Conservation (phyloP, 2,113 vertebrate species). For the Chaetodon trifascialis region DNA sequence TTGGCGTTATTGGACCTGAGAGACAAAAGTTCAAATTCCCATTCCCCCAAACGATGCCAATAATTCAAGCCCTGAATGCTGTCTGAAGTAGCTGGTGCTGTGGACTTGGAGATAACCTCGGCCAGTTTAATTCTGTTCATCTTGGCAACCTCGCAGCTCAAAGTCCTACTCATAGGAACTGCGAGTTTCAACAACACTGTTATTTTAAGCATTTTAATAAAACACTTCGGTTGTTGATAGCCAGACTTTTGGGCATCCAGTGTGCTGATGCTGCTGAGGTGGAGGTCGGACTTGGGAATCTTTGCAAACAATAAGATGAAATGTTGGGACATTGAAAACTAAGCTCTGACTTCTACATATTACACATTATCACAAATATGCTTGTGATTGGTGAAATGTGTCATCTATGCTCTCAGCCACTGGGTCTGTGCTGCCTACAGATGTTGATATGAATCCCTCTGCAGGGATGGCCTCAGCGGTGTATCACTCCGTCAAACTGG, state of each 20-base stretch:
- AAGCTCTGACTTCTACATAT: neutral
- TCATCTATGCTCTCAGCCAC: neutral
- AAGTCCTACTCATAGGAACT: slow-evolving; percentile 21
- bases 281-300: slow-evolving; percentile 7
- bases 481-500: slow-evolving; percentile 69
- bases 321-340: neutral
- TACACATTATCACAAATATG: neutral
- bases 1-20: neutral
- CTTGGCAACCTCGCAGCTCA: slow-evolving; percentile 48
- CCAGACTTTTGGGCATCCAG: neutral
- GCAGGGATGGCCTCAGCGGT: slow-evolving; percentile 45
- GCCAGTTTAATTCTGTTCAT: slow-evolving; percentile 38
- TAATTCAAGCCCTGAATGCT: neutral
- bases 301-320: slow-evolving; percentile 23
- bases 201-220: slow-evolving; percentile 38
- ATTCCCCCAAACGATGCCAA: neutral
- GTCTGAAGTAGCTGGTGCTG: slow-evolving; percentile 6
- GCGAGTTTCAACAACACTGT: slow-evolving; percentile 11
- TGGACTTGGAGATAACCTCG: slow-evolving; percentile 23
- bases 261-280: slow-evolving; percentile 1
- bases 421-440: slow-evolving; percentile 22
- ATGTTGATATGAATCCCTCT: slow-evolving; percentile 60
- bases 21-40: neutral
- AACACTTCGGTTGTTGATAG: neutral
- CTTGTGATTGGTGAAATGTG: slow-evolving; percentile 4